Base-by-base conservation (phyloP, 2,113 vertebrate genomes). In the Microtus ochrogaster region DNA sequence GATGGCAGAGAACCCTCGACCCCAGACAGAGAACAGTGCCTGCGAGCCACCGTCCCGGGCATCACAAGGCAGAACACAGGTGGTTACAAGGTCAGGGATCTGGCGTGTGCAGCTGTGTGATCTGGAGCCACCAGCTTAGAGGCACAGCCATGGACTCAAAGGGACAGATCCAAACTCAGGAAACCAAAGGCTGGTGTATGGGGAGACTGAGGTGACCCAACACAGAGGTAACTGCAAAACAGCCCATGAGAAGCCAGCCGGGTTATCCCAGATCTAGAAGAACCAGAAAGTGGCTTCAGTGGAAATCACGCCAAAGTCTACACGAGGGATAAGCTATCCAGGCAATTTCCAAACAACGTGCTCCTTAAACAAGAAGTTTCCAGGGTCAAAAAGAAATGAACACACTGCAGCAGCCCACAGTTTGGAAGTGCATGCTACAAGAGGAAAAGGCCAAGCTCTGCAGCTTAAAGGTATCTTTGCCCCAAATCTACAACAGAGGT, bases 171-270 rank as follows among this genome's bases (percentile, higher is more conserved):
- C 78, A 47, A 52, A 44, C 7, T 21, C 73, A 22, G 17, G 30
- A 12, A 0, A 1, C 19, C 9, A 1, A 26, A 10, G 9, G 28
- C 66, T 16, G 9, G 3, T 9, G 83, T 28, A 39, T 8, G 1
- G 7, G 7, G 3, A 9, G 30, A 0, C 9, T 1, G 30, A 36
- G 30, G 5, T 19, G 19, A 55, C 28, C 33, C 41, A 41, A 13
- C 3, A 24, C 13, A 52, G 12, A 58, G 3, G 52, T 1, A 10
- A 22, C 6, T 26, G 39, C 61, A 39, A 41, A 41, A 6, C 28
- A 33, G 55, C 3, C 6, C 17, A 39, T 12, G 58, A 47, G 39
- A 79, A 58, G n/a, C 58, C 16, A 58, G n/a, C 58, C 16, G 36
- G 9, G n/a, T 30, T 26, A 92, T 8, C 61, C 63, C 7, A 70